Evolutionary conservation across 2,888 invertebrate species (phyloP), one percentile per base, ranked within the genome.

Genomic region (Gymnocheta viridis): DNA sequence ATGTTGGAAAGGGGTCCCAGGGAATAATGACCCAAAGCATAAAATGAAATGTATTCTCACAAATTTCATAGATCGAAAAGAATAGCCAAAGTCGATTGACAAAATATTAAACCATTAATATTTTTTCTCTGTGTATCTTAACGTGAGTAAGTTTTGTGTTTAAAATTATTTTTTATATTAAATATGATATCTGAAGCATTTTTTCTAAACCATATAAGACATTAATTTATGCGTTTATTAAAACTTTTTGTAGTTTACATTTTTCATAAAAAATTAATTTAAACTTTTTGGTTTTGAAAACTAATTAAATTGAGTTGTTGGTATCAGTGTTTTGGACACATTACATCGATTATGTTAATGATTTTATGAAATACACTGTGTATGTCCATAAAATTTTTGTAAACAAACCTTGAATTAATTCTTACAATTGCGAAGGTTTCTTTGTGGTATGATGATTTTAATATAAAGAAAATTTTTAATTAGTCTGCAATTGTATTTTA

Each of bases 281-380:
- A n/a, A 29, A n/a, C 12, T 17, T 19, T 58, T 72, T 19, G 2
- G 19, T 51, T 73, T 51, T 6, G 32, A 38, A 62, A 73, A 67
- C 66, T 67, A 66, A 72, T 79, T 79, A 72, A 73, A 80, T 80
- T 58, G 60, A 80, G 80, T 73, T 80, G 80, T 80, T 73, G 67
- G 38, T 67, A 67, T 38, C 27, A 49, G 29, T 56, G 56, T 51
- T 51, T 72, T 66, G 44, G 70, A 79, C 70, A 79, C 38, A 38
- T 38, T 10, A 38, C 38, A 38, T 10, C 38, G 7, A 38, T 4
- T 6, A 38, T 38, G 7, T 38, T 38, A 38, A 38, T 38, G 38
- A 38, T 38, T 10, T 7, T 9, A 12, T 38, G 38, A 38, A 9
- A 38, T 38, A 38, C 3, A 38, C 2, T 38, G 2, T 6, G 3